Evolutionary conservation across 2,888 invertebrate species (phyloP), one percentile per base, ranked within the genome.

Genomic region (Spodoptera picta): DNA sequence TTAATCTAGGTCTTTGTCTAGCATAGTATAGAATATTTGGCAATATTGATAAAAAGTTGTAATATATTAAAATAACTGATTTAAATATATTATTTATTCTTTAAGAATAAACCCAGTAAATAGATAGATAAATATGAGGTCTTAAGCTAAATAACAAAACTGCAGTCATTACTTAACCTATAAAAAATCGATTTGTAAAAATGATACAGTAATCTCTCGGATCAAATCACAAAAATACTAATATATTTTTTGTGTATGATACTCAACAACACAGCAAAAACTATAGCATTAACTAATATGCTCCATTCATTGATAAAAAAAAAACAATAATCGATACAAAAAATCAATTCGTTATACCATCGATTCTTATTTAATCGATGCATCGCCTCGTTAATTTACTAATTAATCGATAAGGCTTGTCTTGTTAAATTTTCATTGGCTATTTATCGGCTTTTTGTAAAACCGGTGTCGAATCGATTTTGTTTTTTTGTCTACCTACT

Each of bases 341-440:
- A 69, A 77, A 75, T 79, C 69, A 51, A 80, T 78, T 65, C 66
- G 65, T 49, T 73, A 68, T 31, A 60, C 75, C 60, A 53, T 46
- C 60, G 69, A 65, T 66, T 75, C 75, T 66, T 66, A 75, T 79
- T 65, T 43, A 79, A 79, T 79, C 76, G 76, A 79, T 79, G 67
- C 63, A 68, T 69, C 77, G 77, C 69, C 72, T 78, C 57, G 75
- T 79, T 78, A 79, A 66, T 80, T 36, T 50, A 73, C 68, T 66
- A 73, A 76, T 79, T 73, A 79, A 76, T 73, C 66, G 65, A 62
- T 70, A 65, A 75, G 60, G 64, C 56, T 50, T 50, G 70, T 69
- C 54, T 56, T 57, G 70, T 79, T 79, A 56, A 65, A 77, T 76
- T 79, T 73, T 63, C 60, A 76, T 66, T 66, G 61, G 49, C 48